Base-by-base conservation (phyloP, 1,140 invertebrate species). In the Theocolax elegans region DNA sequence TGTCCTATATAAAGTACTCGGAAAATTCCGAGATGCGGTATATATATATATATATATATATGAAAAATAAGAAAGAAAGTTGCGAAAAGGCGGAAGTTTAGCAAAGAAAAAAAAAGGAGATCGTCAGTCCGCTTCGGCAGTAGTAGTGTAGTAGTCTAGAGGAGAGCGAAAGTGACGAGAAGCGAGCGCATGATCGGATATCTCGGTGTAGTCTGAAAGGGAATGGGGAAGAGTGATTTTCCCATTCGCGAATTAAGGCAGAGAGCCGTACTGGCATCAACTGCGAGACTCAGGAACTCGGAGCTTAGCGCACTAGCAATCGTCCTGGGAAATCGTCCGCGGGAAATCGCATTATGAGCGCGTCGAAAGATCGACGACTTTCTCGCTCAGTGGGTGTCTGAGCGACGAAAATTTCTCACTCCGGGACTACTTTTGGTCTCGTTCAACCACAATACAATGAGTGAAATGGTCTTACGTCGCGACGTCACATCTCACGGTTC, bases 331-430 rank as follows among this genome's bases (percentile, higher is more conserved):
- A 70, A 66, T 66, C 63, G 48, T 51, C 9, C 42, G 17, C 59
- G 67, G 67, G 58, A 60, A 69, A 69, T 63, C 56, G 49, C 27
- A 60, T 63, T 62, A 53, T 63, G 38, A 53, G 38, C 21, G 49
- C 53, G 42, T 63, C 17, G 58, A 63, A 63, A 63, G 59, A 63
- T 69, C 56, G 67, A 48, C 59, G 51, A 70, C 67, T 70, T 70
- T 70, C 68, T 64, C 60, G 51, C 42, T 44, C 49, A 7, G 23
- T 15, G 29, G 4, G 10, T 19, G 6, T 15, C 40, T 48, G 17
- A 44, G 62, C 46, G 25, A 23, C 48, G 58, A 49, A 49, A 48
- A 63, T 38, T 62, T 60, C 58, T 60, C 58, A 62, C 56, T 51
- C 25, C 15, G 31, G 4, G 31, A 6, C 31, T 35, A 6, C 35